Evolutionary conservation across 2,888 invertebrate species (phyloP).

Genomic region (Formica aserva): DNA sequence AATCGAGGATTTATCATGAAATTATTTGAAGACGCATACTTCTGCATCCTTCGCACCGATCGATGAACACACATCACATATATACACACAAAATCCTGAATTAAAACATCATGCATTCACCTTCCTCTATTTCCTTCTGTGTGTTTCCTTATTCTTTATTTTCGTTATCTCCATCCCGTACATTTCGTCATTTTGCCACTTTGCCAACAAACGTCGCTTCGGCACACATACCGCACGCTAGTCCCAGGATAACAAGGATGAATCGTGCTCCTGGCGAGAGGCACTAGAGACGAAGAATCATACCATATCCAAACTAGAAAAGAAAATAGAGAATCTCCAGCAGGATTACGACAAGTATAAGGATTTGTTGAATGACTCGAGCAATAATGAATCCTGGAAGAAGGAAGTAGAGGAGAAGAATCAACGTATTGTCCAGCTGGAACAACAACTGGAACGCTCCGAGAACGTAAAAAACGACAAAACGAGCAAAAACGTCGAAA

Average conservation of each 20-base stretch:
- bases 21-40: conserved; percentile 69
- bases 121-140: conserved; percentile 24
- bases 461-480: conserved; percentile 8
- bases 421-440: conserved; percentile 58
- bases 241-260: conserved; percentile 60
- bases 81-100: background rate
- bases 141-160: conserved; percentile 36
- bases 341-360: conserved; percentile 32
- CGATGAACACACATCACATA: conserved; percentile 50
- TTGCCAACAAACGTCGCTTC: conserved; percentile 23
- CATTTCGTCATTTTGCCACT: conserved; percentile 17
- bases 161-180: conserved; percentile 48
- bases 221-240: conserved; percentile 57
- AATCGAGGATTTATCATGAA: conserved; percentile 1
- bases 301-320: conserved; percentile 86
- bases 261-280: conserved; percentile 84
- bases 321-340: conserved; percentile 79
- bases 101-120: background rate
- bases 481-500: background rate
- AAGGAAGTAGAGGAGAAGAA: conserved; percentile 54
- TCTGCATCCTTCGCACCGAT: conserved; percentile 55
- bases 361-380: background rate
- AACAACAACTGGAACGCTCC: conserved; percentile 47
- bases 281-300: conserved; percentile 84
- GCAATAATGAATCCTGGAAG: conserved; percentile 54